Base-by-base conservation (phyloP, 2,113 vertebrate genomes). In the Oreamnos americanus region DNA sequence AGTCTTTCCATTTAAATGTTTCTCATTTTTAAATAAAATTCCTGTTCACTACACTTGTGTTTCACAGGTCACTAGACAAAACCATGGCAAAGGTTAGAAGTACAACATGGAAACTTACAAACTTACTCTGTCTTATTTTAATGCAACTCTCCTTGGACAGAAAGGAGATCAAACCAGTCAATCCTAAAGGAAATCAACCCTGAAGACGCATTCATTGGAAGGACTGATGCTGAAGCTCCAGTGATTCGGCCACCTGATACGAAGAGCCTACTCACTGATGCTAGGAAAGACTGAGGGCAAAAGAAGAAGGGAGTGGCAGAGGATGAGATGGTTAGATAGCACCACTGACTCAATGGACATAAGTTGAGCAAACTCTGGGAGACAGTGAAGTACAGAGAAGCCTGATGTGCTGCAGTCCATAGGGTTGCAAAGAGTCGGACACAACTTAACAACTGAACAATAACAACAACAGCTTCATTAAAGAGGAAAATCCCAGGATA, bases 1-100 rank as follows among this genome's bases (percentile, higher is more conserved):
- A 92, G 78, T 47, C 30, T 96, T 96, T 92, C 39, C 47, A 36
- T 78, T 60, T 87, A 92, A 81, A 89, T 36, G 36, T 60, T 39
- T 90, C 81, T 85, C 12, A 60, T 49, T 94, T 55, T 86, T 33
- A 93, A 88, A 95, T 47, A n/a, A 91, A 95, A 89, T 89, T 23
- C 92, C 55, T 95, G 33, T 79, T 94, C 30, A 76, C 21, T 76
- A 30, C 4, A 88, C 17, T 62, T 81, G 55, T 39, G 11, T 33
- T 7, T 87, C 85, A 28, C 2, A 76, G 14, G 33, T 25, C 79
- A 92, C 51, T 26, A 64, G 43, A 84, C 6, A 96, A 93, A 49
- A 91, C 1, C 62, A 83, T 2, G 4, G 57, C 30, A 89, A n/a
- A 79, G 10, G 11, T 33, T 16, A 67, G 25, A 86, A 58, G 55